A percentile compares a stretch with the other conserved stretches of the same genome.
These are phyloP conservation scores for Gopherus flavomarginatus DNA, from an alignment of 2,113 vertebrate genomes.

Conservation along the genomic window DNA sequence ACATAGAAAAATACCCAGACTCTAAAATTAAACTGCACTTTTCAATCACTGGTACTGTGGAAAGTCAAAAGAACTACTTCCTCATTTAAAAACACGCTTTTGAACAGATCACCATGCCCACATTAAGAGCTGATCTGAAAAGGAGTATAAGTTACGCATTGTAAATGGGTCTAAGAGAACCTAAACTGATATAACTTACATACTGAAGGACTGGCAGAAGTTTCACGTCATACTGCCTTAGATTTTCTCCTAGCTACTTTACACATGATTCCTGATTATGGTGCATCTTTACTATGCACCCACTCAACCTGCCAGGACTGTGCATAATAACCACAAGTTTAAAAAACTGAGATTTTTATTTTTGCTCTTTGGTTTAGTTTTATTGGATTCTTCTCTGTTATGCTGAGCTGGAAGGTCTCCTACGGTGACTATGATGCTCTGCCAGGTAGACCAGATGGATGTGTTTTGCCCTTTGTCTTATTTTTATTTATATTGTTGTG, in stretches of 20 bases:
- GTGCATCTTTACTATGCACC: neutral
- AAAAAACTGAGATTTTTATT: neutral
- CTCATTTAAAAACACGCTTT: neutral
- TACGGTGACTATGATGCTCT: rapidly evolving
- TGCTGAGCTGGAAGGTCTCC: neutral
- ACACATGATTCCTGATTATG: rapidly evolving
- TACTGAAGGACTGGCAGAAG: neutral
- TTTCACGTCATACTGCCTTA: neutral
- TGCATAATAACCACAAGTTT: rapidly evolving
- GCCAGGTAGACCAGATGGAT: neutral
- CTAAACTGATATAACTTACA: neutral
- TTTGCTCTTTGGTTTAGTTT: neutral
- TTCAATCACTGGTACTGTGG: rapidly evolving
- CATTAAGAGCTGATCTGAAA: neutral
- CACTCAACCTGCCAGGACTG: neutral
- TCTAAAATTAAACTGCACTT: neutral
- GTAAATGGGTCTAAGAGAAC: neutral
- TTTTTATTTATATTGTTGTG: neutral
- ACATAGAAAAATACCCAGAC: neutral
- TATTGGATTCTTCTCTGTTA: neutral
- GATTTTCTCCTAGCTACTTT: neutral
- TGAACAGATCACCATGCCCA: neutral
- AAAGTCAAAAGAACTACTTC: neutral
- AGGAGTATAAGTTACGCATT: neutral
- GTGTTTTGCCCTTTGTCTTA: neutral